Evolutionary conservation across 2,113 vertebrate genomes (phyloP).

Genomic region (Pipra filicauda): DNA sequence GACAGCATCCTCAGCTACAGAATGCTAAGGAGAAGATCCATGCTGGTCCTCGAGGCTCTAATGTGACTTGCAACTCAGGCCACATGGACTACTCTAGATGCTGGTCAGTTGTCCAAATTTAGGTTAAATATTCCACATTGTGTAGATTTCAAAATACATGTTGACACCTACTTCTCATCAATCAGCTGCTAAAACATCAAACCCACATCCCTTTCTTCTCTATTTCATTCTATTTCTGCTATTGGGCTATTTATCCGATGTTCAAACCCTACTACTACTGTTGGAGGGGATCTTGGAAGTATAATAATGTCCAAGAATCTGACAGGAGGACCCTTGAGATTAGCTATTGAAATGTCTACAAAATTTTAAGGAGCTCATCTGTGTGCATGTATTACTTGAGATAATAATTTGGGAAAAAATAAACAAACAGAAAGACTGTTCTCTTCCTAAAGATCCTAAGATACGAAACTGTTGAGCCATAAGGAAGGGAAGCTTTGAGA

Average conservation of each 20-base stretch:
- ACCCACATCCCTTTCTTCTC: background rate
- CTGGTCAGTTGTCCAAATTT: background rate
- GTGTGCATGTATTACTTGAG: background rate
- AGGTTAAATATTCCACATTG: background rate
- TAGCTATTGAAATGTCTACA: background rate
- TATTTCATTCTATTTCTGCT: background rate
- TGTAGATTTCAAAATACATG: background rate
- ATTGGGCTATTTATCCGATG: background rate
- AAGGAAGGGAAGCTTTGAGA: background rate
- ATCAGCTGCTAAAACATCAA: background rate
- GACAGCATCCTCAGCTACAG: background rate
- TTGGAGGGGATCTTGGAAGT: background rate
- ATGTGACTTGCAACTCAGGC: background rate
- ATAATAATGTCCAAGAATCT: background rate
- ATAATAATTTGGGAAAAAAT: background rate
- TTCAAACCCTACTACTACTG: background rate
- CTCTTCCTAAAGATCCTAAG: background rate
- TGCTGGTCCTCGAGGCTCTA: background rate
- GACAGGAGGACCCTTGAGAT: background rate
- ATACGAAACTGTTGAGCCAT: background rate
- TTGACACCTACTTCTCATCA: background rate
- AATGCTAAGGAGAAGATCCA: background rate
- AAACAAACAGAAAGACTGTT: background rate
- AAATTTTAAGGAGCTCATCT: background rate
- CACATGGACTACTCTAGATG: background rate